Evolutionary conservation across 2,113 vertebrate species (phyloP), one percentile per base, ranked within the genome.

Genomic region (Felis chaus): DNA sequence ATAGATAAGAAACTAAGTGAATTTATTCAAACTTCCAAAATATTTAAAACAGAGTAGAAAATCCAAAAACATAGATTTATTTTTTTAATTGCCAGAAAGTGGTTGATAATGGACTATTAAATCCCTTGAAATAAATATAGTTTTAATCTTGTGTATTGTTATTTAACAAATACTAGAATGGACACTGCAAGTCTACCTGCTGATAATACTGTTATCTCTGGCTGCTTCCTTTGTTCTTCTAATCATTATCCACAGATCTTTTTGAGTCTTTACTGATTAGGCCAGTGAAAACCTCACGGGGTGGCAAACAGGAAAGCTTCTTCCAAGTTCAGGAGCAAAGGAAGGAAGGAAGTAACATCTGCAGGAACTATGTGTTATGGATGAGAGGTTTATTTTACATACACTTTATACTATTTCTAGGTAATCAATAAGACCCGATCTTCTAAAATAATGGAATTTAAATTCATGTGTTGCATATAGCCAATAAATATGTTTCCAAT

Each of bases 361-460:
- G 50, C n/a, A 97, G 25, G 36, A 96, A 71, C 29, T 13, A 2
- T 33, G 9, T n/a, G 36, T 85, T 61, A 5, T n/a, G 80, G 48
- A 73, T 9, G 53, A 79, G 69, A 95, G 23, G 27, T 45, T 96
- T 63, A 27, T 80, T 65, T 87, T 25, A 65, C 25, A 41, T 78
- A 63, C 3, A n/a, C 7, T 96, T 92, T 45, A 63, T 41, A 8
- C 10, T 55, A 31, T 63, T 83, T 41, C 48, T 96, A 65, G 29
- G 33, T 41, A 65, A 83, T 96, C 50, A 89, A 31, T 3, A 95
- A 95, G 45, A 45, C 1, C 45, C 3, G 63, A 23, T 18, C 41
- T 82, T 96, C 76, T 92, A 57, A 96, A 89, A 88, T 61, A 41
- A 88, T 27, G 11, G 4, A 15, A 82, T 82, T 76, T 96, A 85